Evolutionary conservation across 2,113 vertebrate species (phyloP), one percentile per base, ranked within the genome.

Genomic region (Cyrtonyx montezumae): DNA sequence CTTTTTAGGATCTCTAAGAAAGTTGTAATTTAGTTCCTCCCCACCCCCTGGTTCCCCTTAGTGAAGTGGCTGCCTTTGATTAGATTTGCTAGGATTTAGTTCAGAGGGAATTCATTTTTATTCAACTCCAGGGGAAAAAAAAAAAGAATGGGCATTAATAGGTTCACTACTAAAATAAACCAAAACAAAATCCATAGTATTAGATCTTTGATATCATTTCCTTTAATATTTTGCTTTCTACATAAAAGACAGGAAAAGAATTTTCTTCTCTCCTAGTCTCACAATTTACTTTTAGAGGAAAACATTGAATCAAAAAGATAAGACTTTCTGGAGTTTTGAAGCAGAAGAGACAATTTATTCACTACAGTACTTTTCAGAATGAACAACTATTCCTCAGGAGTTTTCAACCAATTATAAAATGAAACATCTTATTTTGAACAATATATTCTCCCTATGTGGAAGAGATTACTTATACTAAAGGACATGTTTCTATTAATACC

Each of bases 371-470:
- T 51, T 94, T 96, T 74, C 59, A 83, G 86, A 90, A 76, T 84
- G 84, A 96, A 79, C 17, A 94, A 49, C 49, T 87, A 80, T 96
- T 96, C 92, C 91, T 97, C 67, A 92, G 65, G 82, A 96, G 87
- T 82, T 96, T 97, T 96, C 2, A 2, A 58, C 66, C 71, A 95
- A 94, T 96, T 97, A 94, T 85, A 95, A 96, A 96, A 95, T 95
- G 82, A 96, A 96, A 91, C 85, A 91, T 83, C 95, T 94, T 97
- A 86, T 94, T 96, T 96, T 94, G 94, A 94, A 95, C 65, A 96
- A 93, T 94, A 68, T 82, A 85, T 65, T 91, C 43, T 90, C 42
- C 22, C 37, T 88, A 6, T 85, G 79, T 96, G 77, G 66, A 63
- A 85, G 8, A 92, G 68, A 93, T 84, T 95, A 85, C 48, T 91